These are phyloP conservation scores for Leptopilina clavipes DNA, from an alignment of 1,140 invertebrate genomes.

Conservation along the genomic window DNA sequence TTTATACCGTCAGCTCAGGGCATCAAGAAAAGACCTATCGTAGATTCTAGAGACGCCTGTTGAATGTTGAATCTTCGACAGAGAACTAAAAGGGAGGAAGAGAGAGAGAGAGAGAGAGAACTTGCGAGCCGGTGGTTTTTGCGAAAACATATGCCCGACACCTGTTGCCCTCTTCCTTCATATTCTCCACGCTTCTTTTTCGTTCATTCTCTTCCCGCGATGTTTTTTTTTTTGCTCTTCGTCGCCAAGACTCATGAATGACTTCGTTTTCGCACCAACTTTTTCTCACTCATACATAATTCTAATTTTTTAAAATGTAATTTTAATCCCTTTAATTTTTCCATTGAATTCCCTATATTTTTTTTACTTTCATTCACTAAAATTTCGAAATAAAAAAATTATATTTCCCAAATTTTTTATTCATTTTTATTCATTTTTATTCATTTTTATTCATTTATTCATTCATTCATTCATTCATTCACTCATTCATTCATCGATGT, in stretches of 20 bases:
- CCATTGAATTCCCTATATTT: no score
- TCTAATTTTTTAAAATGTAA: not conserved
- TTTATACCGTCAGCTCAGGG: conserved; percentile 43
- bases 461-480: no score
- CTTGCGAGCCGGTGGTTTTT: conserved; percentile 45
- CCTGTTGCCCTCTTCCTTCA: conserved; percentile 53
- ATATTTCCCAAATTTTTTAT: no score
- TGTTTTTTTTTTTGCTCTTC: conserved; percentile 51
- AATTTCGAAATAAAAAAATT: no score
- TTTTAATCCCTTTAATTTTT: not conserved
- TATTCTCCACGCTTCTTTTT: conserved; percentile 28
- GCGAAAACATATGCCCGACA: conserved; percentile 63
- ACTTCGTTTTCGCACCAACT: not conserved
- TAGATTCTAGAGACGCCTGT: conserved; percentile 6
- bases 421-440: no score
- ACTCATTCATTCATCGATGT: no score
- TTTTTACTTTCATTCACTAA: no score
- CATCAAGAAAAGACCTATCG: conserved; percentile 35
- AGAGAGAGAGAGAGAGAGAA: not conserved
- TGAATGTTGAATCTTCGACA: not conserved
- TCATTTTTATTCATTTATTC: no score
- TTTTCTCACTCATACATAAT: not conserved
- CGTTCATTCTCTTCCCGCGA: conserved; percentile 43
- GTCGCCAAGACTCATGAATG: conserved; percentile 37
- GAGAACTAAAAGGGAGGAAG: not conserved